Conservation (phyloP, 2,888 invertebrate genomes). For the Megalurothrips usitatus region DNA sequence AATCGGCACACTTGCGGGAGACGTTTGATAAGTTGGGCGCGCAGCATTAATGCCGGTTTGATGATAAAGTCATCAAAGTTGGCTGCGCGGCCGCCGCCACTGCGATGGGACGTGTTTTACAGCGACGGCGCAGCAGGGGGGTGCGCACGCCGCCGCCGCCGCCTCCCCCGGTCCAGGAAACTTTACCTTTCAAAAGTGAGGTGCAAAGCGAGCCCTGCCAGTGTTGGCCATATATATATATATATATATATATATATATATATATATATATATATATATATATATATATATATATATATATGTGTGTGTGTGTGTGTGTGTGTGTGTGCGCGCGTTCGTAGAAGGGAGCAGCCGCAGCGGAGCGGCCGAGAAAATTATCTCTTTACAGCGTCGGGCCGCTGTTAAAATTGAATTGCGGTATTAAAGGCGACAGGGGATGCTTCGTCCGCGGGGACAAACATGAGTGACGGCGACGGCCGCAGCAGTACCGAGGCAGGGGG, state of each 20-base stretch:
- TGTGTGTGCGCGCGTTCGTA: background rate
- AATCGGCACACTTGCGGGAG: background rate
- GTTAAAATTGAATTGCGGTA: slow-evolving; percentile 25
- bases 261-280: no score
- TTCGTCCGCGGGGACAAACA: background rate
- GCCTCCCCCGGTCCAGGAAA: background rate
- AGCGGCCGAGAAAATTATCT: slow-evolving; percentile 1
- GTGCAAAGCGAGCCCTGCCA: background rate
- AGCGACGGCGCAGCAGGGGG: background rate
- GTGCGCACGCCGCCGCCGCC: background rate
- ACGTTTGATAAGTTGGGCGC: background rate
- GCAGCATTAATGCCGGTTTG: background rate
- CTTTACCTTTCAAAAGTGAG: background rate
- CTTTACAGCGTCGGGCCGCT: background rate
- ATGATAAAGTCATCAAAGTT: slow-evolving; percentile 1
- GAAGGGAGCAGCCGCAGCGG: background rate
- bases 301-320: no score
- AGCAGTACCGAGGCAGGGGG: no score
- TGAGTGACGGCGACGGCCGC: no score
- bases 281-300: no score
- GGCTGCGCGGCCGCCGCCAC: no score
- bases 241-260: no score
- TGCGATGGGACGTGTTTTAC: background rate
- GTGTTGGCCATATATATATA: no score
- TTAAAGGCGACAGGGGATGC: slow-evolving; percentile 5